Conservation (phyloP, 2,113 vertebrate genomes). For the Calidris pugnax region DNA sequence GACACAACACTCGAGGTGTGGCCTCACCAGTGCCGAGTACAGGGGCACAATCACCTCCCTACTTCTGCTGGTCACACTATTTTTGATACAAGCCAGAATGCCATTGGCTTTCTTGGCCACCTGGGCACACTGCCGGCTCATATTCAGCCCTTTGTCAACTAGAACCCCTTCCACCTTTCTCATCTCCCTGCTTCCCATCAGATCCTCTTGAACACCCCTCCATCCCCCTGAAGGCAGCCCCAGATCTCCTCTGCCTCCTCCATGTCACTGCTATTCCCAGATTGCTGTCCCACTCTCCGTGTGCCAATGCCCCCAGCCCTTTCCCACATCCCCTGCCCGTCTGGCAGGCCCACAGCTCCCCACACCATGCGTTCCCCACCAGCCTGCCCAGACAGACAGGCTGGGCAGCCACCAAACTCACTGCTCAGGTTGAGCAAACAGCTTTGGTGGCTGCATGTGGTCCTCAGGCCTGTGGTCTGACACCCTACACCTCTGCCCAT, state of each 20-base stretch:
- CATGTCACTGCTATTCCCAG: neutral
- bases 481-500: neutral
- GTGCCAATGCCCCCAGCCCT: neutral
- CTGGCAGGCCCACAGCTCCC: neutral
- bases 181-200: neutral
- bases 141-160: too few relatives aligned
- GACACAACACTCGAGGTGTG: too few relatives aligned
- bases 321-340: neutral
- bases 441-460: neutral
- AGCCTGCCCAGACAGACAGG: neutral
- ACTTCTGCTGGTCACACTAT: too few relatives aligned
- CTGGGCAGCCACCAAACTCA: fast-evolving
- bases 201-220: neutral
- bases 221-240: neutral
- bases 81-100: too few relatives aligned
- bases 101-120: too few relatives aligned
- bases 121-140: too few relatives aligned
- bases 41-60: too few relatives aligned
- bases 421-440: neutral
- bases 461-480: neutral
- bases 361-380: fast-evolving
- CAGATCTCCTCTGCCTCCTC: neutral
- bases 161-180: neutral
- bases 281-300: neutral
- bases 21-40: too few relatives aligned